Conservation (phyloP, 2,113 vertebrate genomes). For the Eleginops maclovinus region DNA sequence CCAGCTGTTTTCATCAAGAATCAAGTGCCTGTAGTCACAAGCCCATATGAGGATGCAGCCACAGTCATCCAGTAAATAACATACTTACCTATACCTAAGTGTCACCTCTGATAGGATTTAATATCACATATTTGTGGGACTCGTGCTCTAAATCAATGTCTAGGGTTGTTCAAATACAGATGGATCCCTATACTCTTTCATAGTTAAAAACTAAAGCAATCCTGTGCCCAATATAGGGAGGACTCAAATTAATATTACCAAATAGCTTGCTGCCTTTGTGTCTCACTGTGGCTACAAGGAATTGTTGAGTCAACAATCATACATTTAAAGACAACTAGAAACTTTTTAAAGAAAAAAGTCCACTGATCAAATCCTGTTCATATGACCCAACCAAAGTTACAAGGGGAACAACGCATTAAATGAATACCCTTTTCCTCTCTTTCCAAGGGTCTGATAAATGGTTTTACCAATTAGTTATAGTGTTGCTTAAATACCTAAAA, state of each 20-base stretch:
- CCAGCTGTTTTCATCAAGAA: slow-evolving; percentile 20
- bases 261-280: background rate
- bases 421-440: no score
- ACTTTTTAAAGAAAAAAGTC: background rate
- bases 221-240: background rate
- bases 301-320: background rate
- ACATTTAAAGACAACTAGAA: background rate
- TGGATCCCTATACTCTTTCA: background rate
- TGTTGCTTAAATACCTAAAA: background rate
- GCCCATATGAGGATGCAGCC: slow-evolving; percentile 19
- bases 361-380: no score
- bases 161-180: background rate
- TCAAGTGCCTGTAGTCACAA: slow-evolving; percentile 32
- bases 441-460: background rate
- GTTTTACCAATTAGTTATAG: background rate
- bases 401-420: no score
- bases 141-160: background rate
- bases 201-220: background rate
- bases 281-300: background rate
- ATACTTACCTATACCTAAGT: slow-evolving; percentile 1
- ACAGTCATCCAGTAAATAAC: slow-evolving; percentile 6
- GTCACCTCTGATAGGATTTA: background rate
- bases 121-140: background rate
- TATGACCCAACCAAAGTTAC: no score
- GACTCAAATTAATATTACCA: background rate